Conservation (phyloP, 1,140 invertebrate species). For the Euborellia annulipes region DNA sequence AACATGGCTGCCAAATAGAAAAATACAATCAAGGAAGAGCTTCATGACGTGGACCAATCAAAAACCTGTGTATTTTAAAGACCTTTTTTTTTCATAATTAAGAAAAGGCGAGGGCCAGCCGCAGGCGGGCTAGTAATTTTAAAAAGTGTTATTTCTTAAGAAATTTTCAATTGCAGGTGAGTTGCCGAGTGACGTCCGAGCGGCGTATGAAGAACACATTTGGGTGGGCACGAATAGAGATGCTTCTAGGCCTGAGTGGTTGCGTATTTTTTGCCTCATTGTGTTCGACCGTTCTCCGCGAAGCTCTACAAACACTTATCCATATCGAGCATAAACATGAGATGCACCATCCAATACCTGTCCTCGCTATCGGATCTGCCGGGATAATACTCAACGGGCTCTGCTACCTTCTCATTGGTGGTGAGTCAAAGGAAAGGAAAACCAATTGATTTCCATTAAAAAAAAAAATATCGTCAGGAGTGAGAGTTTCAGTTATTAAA, state of each 20-base stretch:
- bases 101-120: no score
- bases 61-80: no score
- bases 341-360: conserved; percentile 40
- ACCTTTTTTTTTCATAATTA: no score
- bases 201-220: conserved; percentile 70
- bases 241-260: conserved; percentile 63
- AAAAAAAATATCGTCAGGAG: no score
- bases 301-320: conserved; percentile 60
- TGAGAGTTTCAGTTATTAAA: no score
- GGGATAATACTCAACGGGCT: conserved; percentile 52
- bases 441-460: no score
- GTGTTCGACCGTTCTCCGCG: conserved; percentile 64
- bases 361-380: conserved; percentile 44
- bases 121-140: no score
- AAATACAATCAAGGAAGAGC: no score
- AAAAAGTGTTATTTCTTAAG: no score
- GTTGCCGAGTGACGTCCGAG: conserved; percentile 30
- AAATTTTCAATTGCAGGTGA: conserved; percentile 25
- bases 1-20: no score
- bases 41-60: no score
- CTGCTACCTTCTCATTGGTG: conserved; percentile 57
- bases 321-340: conserved; percentile 63
- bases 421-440: no score
- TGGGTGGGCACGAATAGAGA: conserved; percentile 78
- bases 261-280: conserved; percentile 70